phyloP scores from a whole-genome alignment of 2,797 vertebrate genomes.

The Tokudaia muenninki region DNA sequence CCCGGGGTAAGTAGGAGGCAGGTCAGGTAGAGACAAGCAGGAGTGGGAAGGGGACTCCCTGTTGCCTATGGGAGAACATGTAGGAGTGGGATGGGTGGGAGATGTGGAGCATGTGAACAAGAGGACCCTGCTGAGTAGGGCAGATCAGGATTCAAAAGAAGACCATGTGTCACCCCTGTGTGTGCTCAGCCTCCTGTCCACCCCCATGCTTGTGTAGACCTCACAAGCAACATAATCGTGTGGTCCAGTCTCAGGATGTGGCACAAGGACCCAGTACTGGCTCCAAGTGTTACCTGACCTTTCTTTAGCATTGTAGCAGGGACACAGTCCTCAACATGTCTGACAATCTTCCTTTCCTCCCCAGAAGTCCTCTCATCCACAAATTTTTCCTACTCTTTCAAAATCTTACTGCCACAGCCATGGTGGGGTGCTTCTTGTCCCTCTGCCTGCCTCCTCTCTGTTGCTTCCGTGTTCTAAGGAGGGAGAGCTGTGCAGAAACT shows the following conservation, averaged over 20 bases:
- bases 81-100: background rate
- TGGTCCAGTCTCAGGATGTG: background rate
- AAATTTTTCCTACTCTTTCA: background rate
- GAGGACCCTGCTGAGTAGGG: constrained; percentile 28
- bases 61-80: background rate
- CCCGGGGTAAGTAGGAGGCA: constrained; percentile 91
- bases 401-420: too few relatives aligned
- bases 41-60: background rate
- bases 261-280: background rate
- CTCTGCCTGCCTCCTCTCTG: background rate
- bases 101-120: background rate
- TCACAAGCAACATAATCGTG: fast-evolving
- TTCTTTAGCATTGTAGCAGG: background rate
- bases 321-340: background rate
- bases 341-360: background rate
- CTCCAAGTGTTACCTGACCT: fast-evolving
- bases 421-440: background rate
- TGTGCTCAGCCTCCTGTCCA: background rate
- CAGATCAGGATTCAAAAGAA: background rate
- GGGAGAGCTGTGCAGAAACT: background rate
- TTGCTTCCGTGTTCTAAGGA: background rate
- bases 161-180: background rate
- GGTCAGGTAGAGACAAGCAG: fast-evolving
- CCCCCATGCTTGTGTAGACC: background rate
- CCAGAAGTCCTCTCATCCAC: background rate